Conservation (phyloP, 2,888 invertebrate genomes). For the Macaria notata region DNA sequence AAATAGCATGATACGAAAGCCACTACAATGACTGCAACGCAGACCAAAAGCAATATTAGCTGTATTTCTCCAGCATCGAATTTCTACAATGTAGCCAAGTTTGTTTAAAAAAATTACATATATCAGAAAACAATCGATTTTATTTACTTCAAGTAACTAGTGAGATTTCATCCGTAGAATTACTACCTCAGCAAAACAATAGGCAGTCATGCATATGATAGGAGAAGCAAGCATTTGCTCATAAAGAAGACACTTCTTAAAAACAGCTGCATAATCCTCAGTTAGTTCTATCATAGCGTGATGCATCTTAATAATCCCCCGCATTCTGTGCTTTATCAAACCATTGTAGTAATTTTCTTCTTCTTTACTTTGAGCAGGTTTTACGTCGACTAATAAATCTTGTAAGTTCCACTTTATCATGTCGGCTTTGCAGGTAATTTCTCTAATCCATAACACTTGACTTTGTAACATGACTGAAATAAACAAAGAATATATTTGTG, state of each 20-base stretch:
- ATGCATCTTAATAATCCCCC: slow-evolving; percentile 24
- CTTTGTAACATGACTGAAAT: slow-evolving; percentile 14
- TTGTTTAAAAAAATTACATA: no score
- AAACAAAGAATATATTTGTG: background rate
- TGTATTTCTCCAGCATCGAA: slow-evolving; percentile 28
- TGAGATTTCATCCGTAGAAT: no score
- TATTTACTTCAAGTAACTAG: no score
- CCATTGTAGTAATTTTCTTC: slow-evolving; percentile 4
- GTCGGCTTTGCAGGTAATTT: slow-evolving; percentile 23
- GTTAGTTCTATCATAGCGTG: slow-evolving; percentile 23
- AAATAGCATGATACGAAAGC: slow-evolving; percentile 27
- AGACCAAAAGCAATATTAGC: slow-evolving; percentile 22
- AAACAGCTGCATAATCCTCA: slow-evolving; percentile 20
- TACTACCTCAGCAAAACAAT: slow-evolving; percentile 18
- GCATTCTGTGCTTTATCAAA: slow-evolving; percentile 22
- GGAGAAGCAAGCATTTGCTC: slow-evolving; percentile 21
- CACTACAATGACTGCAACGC: slow-evolving; percentile 10
- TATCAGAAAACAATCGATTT: no score
- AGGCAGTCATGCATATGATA: slow-evolving; percentile 25
- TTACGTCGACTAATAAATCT: slow-evolving; percentile 23
- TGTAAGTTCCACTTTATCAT: slow-evolving; percentile 13
- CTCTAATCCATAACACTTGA: slow-evolving; percentile 16
- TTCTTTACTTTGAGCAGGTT: slow-evolving; percentile 13
- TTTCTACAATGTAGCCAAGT: slow-evolving; percentile 25
- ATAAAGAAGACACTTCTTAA: slow-evolving; percentile 16